Conservation (phyloP, 2,888 invertebrate species). For the Rhingia rostrata region DNA sequence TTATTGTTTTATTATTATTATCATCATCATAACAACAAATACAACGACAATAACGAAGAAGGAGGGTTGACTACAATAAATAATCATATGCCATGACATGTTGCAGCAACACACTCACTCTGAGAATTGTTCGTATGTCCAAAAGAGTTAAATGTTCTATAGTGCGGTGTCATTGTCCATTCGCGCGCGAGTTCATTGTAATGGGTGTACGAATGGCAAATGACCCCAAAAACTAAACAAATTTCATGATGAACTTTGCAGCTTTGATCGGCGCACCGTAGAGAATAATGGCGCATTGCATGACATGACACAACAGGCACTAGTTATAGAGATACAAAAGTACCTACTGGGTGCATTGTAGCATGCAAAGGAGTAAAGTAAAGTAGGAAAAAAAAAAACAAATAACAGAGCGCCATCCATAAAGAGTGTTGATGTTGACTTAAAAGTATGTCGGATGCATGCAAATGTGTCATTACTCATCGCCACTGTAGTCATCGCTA, state of each 20-base stretch:
- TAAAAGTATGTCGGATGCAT: constrained; percentile 72
- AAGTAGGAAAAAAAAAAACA: not conserved
- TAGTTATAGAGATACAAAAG: constrained; percentile 27
- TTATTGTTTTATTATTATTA: constrained; percentile 64
- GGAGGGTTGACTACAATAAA: constrained; percentile 47
- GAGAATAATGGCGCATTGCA: constrained; percentile 53
- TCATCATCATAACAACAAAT: constrained; percentile 44
- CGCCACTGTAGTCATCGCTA: constrained; percentile 30
- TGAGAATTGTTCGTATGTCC: constrained; percentile 25
- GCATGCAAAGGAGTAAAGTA: not conserved
- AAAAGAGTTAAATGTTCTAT: constrained; percentile 1
- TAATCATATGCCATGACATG: constrained; percentile 56
- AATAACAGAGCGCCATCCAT: constrained; percentile 49
- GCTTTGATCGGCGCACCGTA: constrained; percentile 11
- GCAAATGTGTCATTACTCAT: constrained; percentile 73
- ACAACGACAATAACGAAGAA: not conserved
- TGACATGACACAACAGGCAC: constrained; percentile 58
- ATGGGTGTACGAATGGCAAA: constrained; percentile 3
- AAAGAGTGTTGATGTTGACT: constrained; percentile 72
- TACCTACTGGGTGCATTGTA: constrained; percentile 33
- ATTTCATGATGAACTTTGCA: constrained; percentile 22
- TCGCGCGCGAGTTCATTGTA: constrained; percentile 14
- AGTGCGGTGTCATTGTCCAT: constrained; percentile 41
- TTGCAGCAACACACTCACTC: constrained; percentile 55
- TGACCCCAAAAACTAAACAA: constrained; percentile 38